Conservation (phyloP, 1,140 invertebrate genomes). For the Musca vetustissima region DNA sequence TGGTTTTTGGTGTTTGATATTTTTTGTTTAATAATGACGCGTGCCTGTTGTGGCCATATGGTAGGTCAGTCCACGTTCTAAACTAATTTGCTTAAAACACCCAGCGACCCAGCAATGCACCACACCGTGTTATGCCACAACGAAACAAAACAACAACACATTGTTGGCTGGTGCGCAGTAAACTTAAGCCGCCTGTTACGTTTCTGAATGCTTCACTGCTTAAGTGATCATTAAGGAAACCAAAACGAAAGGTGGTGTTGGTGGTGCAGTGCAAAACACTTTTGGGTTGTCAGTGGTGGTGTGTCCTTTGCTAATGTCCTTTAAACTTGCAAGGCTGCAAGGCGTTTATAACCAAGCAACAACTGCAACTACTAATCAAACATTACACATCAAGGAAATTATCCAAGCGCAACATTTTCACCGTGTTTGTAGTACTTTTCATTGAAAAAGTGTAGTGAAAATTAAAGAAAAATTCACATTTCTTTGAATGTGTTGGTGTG, state of each 20-base stretch:
- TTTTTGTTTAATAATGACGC: not conserved
- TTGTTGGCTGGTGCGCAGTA: not conserved
- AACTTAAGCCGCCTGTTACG: conserved; percentile 15
- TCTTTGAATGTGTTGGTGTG: not conserved
- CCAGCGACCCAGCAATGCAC: not conserved
- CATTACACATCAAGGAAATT: not conserved
- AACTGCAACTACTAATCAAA: too few relatives aligned
- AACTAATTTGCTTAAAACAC: conserved; percentile 17
- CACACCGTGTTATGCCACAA: not conserved
- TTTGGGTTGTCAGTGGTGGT: not conserved
- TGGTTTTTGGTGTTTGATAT: not conserved
- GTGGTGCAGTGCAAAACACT: not conserved
- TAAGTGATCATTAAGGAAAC: conserved; percentile 20
- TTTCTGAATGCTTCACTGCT: conserved; percentile 14
- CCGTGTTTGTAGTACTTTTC: not conserved
- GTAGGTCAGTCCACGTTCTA: conserved; percentile 18
- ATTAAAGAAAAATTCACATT: conserved; percentile 14
- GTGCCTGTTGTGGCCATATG: conserved; percentile 19
- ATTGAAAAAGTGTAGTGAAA: conserved; percentile 12
- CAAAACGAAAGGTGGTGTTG: conserved; percentile 20
- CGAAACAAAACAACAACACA: too few relatives aligned
- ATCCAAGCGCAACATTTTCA: conserved; percentile 18
- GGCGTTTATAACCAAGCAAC: not conserved
- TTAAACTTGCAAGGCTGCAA: not conserved
- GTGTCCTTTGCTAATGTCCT: conserved; percentile 10